Conservation (phyloP, 2,888 invertebrate species). For the Chloromyia formosa region DNA sequence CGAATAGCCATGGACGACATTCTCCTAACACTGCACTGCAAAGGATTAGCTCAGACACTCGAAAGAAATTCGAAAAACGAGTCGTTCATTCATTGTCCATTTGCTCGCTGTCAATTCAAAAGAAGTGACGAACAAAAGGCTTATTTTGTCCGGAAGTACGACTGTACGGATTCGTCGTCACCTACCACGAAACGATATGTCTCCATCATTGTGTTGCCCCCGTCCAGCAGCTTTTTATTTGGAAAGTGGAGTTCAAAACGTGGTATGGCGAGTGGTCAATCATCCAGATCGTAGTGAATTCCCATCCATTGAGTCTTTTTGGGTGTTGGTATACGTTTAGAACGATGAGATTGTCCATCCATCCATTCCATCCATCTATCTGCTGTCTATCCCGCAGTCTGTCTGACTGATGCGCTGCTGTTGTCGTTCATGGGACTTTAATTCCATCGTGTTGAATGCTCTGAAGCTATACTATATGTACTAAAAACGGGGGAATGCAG, state of each 20-base stretch:
- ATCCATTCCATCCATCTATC: background rate
- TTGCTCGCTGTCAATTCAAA: conserved; percentile 16
- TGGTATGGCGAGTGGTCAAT: conserved; percentile 32
- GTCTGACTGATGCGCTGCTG: background rate
- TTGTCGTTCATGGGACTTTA: background rate
- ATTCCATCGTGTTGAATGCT: background rate
- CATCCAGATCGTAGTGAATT: conserved; percentile 24
- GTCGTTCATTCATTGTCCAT: background rate
- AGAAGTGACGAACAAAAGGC: conserved; percentile 18
- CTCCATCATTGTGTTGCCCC: background rate
- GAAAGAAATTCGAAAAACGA: conserved; percentile 3
- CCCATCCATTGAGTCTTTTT: conserved; percentile 21
- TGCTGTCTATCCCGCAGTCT: background rate
- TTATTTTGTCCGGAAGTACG: conserved; percentile 36
- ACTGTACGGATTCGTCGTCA: conserved; percentile 11
- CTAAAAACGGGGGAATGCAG: background rate
- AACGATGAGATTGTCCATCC: background rate
- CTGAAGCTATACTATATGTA: background rate
- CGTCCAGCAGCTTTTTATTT: conserved; percentile 5
- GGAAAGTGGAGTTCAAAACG: background rate
- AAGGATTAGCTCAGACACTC: conserved; percentile 8
- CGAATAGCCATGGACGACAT: background rate
- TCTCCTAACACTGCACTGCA: background rate
- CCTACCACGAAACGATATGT: conserved; percentile 4
- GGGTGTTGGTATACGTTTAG: background rate